Conservation (phyloP, 1,140 invertebrate genomes). For the Druon quercuslanigerum region DNA sequence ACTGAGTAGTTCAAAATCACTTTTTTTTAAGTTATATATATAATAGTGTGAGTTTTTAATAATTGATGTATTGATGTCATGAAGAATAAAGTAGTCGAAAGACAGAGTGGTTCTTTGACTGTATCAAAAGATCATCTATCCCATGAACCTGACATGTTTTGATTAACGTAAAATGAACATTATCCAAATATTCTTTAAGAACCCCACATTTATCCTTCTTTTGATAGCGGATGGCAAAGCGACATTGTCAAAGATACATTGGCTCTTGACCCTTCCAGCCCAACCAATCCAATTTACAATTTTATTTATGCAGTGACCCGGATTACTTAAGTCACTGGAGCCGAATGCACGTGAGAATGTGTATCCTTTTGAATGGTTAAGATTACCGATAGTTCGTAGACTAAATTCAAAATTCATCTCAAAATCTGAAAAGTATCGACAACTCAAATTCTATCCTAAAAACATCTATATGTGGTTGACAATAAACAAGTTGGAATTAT, state of each 20-base stretch:
- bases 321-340: conserved; percentile 50
- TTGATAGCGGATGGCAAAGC: conserved; percentile 13
- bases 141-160: not conserved
- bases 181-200: not conserved
- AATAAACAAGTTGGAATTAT: too few relatives aligned
- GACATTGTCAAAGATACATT: conserved; percentile 36
- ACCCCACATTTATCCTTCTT: not conserved
- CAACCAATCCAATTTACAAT: conserved; percentile 50
- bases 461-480: conserved; percentile 14
- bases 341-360: conserved; percentile 47
- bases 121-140: not conserved
- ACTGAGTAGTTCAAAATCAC: too few relatives aligned
- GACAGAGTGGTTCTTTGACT: not conserved
- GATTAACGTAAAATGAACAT: not conserved
- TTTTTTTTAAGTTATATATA: too few relatives aligned
- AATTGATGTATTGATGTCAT: too few relatives aligned
- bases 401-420: conserved; percentile 39
- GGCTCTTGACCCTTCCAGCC: conserved; percentile 55
- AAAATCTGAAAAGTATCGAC: conserved; percentile 48
- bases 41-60: too few relatives aligned
- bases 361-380: conserved; percentile 50
- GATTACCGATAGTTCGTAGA: conserved; percentile 44
- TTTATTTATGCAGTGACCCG: conserved; percentile 58
- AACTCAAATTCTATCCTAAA: conserved; percentile 41
- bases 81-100: not conserved